Conservation (phyloP, 1,140 invertebrate species). For the Orussus abietinus region DNA sequence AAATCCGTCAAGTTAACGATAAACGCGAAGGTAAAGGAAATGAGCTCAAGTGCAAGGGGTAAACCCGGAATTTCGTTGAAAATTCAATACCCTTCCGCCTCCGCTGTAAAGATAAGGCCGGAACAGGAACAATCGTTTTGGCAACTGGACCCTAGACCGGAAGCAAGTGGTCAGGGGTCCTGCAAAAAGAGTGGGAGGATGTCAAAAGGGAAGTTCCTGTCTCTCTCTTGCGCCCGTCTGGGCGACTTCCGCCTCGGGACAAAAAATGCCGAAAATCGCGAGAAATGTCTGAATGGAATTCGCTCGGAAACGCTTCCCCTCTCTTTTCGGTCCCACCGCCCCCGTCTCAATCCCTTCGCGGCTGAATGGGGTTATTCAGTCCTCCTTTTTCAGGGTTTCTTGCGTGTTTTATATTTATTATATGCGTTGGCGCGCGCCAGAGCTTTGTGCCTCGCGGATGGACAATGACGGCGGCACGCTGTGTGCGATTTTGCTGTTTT, state of each 20-base stretch:
- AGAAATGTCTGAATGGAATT: constrained; percentile 6
- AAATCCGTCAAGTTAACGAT: too few relatives aligned
- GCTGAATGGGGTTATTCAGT: constrained; percentile 32
- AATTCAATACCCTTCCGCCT: too few relatives aligned
- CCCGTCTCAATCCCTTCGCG: constrained; percentile 15
- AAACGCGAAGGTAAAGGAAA: too few relatives aligned
- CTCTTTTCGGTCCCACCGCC: constrained; percentile 13
- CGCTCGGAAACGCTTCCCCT: constrained; percentile 11
- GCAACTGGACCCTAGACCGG: too few relatives aligned
- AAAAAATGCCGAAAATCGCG: constrained; percentile 29
- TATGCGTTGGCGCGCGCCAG: constrained; percentile 29
- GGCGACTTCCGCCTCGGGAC: constrained; percentile 38
- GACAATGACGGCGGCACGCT: constrained; percentile 23
- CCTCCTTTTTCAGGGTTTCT: constrained; percentile 15
- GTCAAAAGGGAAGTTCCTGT: too few relatives aligned
- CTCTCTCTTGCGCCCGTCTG: constrained; percentile 29
- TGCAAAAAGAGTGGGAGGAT: too few relatives aligned
- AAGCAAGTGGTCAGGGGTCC: too few relatives aligned
- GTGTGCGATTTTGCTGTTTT: constrained; percentile 15
- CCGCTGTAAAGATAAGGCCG: too few relatives aligned
- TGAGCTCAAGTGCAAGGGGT: too few relatives aligned
- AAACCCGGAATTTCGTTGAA: too few relatives aligned
- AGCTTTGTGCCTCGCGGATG: constrained; percentile 18
- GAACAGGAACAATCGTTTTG: too few relatives aligned
- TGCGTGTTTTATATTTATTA: constrained; percentile 20